phyloP scores from a whole-genome alignment of 2,888 invertebrate species.

The Alentia gelatinosa region DNA sequence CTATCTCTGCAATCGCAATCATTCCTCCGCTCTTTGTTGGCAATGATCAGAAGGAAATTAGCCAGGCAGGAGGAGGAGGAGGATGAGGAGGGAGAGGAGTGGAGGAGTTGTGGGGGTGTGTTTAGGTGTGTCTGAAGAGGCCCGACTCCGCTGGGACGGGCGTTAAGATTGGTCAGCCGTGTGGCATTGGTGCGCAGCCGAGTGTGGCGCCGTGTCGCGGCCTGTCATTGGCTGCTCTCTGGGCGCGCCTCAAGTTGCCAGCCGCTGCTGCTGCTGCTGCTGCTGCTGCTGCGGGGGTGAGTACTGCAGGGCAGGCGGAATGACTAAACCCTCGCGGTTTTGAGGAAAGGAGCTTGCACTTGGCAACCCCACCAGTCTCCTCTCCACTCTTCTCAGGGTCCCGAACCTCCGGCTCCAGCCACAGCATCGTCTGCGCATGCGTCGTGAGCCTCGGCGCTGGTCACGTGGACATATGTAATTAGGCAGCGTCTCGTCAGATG shows the following conservation, averaged over 20 bases:
- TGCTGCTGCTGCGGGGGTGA: neutral
- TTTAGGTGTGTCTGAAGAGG: neutral
- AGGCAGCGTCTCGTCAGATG: neutral
- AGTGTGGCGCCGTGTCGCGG: neutral
- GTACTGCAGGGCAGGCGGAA: neutral
- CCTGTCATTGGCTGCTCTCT: neutral
- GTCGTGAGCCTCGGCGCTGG: neutral
- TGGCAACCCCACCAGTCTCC: conserved; percentile 8
- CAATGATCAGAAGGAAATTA: conserved; percentile 44
- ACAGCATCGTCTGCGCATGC: neutral
- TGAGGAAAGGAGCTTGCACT: neutral
- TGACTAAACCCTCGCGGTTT: neutral
- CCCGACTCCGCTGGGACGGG: neutral
- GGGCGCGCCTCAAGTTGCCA: neutral
- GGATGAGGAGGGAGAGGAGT: neutral
- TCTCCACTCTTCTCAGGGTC: neutral
- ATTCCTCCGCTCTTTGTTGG: neutral
- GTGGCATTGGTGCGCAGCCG: neutral
- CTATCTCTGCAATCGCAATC: conserved; percentile 12
- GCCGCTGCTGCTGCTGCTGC: conserved; percentile 6
- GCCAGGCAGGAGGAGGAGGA: neutral
- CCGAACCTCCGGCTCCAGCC: neutral
- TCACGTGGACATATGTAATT: conserved; percentile 33
- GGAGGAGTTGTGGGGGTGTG: neutral
- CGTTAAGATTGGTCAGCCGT: conserved; percentile 27